A percentile compares a stretch with the other conserved stretches of the same genome.
phyloP scores from a whole-genome alignment of 2,113 vertebrate species.

The Kryptolebias marmoratus region DNA sequence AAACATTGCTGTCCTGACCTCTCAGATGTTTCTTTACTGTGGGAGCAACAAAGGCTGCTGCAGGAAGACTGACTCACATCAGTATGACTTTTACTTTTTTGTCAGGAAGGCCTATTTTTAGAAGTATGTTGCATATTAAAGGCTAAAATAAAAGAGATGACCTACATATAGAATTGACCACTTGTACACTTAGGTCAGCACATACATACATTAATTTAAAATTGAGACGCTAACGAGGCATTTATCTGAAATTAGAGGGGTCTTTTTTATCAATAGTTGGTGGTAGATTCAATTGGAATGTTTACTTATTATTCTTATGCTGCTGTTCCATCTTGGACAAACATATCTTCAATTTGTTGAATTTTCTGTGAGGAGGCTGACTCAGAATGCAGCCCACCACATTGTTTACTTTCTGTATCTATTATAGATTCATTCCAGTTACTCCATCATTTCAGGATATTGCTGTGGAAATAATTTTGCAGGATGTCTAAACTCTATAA shows the following conservation, averaged over 20 bases:
- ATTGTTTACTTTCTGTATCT: background rate
- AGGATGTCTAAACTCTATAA: background rate
- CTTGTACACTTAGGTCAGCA: constrained; percentile 9
- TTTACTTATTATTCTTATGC: background rate
- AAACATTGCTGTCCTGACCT: constrained; percentile 7
- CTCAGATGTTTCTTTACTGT: constrained; percentile 7
- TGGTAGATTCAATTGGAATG: background rate
- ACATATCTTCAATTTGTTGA: background rate
- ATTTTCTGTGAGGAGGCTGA: background rate
- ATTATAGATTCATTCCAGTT: background rate
- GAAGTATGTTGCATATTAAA: constrained; percentile 8
- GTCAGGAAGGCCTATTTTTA: constrained; percentile 38
- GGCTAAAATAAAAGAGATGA: constrained; percentile 14
- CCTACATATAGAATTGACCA: constrained; percentile 27
- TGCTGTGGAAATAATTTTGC: background rate
- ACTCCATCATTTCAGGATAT: background rate
- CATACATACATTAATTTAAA: background rate
- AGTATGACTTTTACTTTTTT: constrained; percentile 12
- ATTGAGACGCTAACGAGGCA: background rate
- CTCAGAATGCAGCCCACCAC: background rate
- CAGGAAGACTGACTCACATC: constrained; percentile 28
- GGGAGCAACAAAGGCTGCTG: background rate
- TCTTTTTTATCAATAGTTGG: too few species aligned
- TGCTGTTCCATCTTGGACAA: background rate
- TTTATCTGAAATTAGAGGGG: background rate